Conservation (phyloP, 2,797 vertebrate genomes). For the Vultur gryphus region DNA sequence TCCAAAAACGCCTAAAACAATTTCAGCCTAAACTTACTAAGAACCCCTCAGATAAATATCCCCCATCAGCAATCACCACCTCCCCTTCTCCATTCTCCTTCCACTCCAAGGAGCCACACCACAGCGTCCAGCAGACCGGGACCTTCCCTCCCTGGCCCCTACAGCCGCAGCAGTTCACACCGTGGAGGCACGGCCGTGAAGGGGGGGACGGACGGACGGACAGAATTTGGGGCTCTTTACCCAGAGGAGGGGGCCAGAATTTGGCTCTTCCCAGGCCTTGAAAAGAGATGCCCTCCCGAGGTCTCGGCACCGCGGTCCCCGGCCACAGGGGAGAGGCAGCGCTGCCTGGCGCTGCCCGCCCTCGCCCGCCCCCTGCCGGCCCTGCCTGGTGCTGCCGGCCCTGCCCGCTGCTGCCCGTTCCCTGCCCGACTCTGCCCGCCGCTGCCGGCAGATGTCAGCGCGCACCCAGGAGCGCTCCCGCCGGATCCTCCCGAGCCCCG, state of each 20-base stretch:
- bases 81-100: neutral
- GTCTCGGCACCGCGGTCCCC: too few relatives aligned
- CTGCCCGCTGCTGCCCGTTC: neutral
- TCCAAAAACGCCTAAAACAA: fast-evolving
- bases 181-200: neutral
- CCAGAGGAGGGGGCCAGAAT: neutral
- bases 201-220: neutral
- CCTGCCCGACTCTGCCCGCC: neutral
- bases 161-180: neutral
- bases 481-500: too few relatives aligned
- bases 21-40: neutral
- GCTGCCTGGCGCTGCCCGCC: neutral
- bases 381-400: neutral
- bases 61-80: fast-evolving
- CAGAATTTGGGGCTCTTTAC: neutral
- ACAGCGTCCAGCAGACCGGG: neutral
- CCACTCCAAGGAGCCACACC: neutral
- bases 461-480: neutral
- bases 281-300: neutral
- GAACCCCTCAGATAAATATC: neutral
- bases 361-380: neutral
- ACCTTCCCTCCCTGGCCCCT: neutral
- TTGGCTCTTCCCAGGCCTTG: fast-evolving
- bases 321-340: too few relatives aligned
- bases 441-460: neutral